Conservation (phyloP, 2,113 vertebrate genomes). For the Arothron firmamentum region DNA sequence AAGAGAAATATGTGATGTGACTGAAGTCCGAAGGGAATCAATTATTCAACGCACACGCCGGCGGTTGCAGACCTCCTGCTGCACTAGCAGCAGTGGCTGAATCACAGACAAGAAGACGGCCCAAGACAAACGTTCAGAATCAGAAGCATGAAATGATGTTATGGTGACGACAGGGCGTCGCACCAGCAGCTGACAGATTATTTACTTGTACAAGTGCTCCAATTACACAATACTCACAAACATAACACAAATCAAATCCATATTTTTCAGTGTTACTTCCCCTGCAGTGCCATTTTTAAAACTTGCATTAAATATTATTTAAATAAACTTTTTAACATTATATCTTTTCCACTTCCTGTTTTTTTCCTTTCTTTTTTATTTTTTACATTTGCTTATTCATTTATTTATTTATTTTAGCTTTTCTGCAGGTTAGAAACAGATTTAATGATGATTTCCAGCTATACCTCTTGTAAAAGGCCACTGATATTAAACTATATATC, state of each 20-base stretch:
- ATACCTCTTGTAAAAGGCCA: too few species aligned
- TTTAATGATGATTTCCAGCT: neutral
- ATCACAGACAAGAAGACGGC: slow-evolving; percentile 10
- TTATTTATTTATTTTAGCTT: neutral
- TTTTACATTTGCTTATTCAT: neutral
- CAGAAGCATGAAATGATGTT: slow-evolving; percentile 4
- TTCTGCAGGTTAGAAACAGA: neutral
- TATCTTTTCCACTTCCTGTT: neutral
- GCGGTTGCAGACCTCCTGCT: slow-evolving; percentile 39
- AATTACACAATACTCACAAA: too few species aligned
- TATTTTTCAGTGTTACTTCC: too few species aligned
- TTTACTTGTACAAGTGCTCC: neutral
- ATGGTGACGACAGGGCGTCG: neutral
- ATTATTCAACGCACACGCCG: slow-evolving; percentile 63
- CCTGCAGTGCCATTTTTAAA: too few species aligned
- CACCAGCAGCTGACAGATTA: neutral
- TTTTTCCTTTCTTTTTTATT: neutral
- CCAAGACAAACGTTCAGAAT: slow-evolving; percentile 16
- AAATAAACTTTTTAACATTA: too few species aligned
- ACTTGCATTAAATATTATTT: too few species aligned
- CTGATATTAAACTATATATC: too few species aligned
- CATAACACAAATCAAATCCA: too few species aligned
- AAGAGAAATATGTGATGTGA: slow-evolving; percentile 32
- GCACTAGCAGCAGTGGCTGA: slow-evolving; percentile 9
- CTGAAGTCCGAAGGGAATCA: slow-evolving; percentile 53